Conservation (phyloP, 1,140 invertebrate species). For the Microvelia longipes region DNA sequence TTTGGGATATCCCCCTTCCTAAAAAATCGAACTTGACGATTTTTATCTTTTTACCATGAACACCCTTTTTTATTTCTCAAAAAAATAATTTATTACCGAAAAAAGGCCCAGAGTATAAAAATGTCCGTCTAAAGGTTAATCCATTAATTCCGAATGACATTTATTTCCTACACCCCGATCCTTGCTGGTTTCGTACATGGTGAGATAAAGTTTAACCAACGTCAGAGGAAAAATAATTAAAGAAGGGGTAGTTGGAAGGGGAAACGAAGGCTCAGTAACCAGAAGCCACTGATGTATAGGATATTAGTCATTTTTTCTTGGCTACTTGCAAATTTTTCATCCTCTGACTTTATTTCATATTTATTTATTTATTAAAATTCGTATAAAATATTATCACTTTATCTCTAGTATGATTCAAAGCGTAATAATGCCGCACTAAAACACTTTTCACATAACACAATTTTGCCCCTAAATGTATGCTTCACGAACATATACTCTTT, state of each 20-base stretch:
- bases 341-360: too few species aligned
- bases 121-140: not conserved
- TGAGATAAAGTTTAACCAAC: not conserved
- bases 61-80: too few species aligned
- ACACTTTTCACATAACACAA: too few species aligned
- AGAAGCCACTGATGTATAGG: not conserved
- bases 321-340: too few species aligned
- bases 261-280: too few species aligned
- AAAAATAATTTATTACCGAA: not conserved
- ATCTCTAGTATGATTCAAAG: too few species aligned
- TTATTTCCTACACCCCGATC: not conserved
- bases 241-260: not conserved
- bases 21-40: not conserved
- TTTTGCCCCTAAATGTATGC: too few species aligned
- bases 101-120: not conserved
- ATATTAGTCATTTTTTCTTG: not conserved
- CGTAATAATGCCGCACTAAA: too few species aligned
- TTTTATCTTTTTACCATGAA: not conserved
- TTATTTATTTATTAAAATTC: too few species aligned
- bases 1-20: too few species aligned
- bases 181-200: not conserved
- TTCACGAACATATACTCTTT: too few species aligned
- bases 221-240: not conserved
- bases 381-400: too few species aligned
- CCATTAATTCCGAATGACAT: not conserved